These are phyloP conservation scores for Drosophila mimetica DNA, from an alignment of 2,888 invertebrate genomes.

Conservation along the genomic window DNA sequence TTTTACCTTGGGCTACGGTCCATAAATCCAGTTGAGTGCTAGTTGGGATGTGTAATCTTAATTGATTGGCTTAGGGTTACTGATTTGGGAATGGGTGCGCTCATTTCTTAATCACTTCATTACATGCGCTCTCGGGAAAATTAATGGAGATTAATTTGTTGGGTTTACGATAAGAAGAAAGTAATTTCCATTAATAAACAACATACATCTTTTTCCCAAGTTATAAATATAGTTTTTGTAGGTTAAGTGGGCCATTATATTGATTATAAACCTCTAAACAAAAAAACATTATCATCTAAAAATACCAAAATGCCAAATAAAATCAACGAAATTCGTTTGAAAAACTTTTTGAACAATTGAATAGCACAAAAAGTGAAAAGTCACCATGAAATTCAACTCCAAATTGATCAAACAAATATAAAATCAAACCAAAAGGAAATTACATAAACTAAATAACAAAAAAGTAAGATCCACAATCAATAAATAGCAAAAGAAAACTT, in stretches of 20 bases:
- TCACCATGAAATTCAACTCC: background rate
- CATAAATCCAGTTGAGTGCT: conserved; percentile 21
- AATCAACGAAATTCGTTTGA: conserved; percentile 2
- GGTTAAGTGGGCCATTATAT: too few species aligned
- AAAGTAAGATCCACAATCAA: conserved; percentile 14
- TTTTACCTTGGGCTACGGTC: conserved; percentile 18
- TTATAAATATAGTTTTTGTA: too few species aligned
- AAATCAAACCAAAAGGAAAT: conserved; percentile 17
- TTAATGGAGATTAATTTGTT: conserved; percentile 7
- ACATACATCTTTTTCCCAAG: too few species aligned
- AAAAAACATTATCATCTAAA: conserved; percentile 3
- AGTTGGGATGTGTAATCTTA: conserved; percentile 27
- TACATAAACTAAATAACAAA: conserved; percentile 21
- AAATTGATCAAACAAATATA: conserved; percentile 60
- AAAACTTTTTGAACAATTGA: conserved; percentile 13
- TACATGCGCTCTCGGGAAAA: conserved; percentile 3
- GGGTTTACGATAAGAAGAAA: background rate
- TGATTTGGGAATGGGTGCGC: background rate
- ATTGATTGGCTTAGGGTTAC: conserved; percentile 27
- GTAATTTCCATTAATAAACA: background rate
- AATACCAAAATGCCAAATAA: background rate
- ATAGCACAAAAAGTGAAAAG: conserved; percentile 15
- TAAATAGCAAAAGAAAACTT: conserved; percentile 4
- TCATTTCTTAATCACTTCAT: conserved; percentile 63
- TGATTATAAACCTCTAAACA: background rate